Base-by-base conservation (phyloP, 1,140 invertebrate species). In the Eumeta japonica region DNA sequence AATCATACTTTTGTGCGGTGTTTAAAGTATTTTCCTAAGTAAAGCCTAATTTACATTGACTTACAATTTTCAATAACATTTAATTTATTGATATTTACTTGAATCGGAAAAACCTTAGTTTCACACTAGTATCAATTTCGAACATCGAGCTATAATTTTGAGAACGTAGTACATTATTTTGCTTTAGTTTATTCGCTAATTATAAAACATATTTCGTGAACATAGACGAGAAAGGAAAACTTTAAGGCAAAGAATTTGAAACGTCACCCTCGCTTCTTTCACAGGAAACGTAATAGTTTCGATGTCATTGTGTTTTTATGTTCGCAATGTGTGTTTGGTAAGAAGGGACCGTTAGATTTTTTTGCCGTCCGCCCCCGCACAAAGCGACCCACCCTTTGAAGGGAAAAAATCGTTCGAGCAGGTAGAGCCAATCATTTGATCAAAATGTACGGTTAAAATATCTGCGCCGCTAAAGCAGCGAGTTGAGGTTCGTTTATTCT, bases 361-460 rank as follows among this genome's bases (percentile, higher is more conserved):
- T 73, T 67, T 24, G 20, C 20, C n/a, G 5, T 24, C 48, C 41
- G 42, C 43, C 37, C 39, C 37, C 39, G 46, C 42, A 40, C 55
- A 50, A 60, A 64, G 61, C 65, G 57, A 54, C 55, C 43, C 56
- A 70, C 65, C 68, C 65, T 73, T 68, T 72, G 14, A 28, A 50
- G 29, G 39, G 50, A 51, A 68, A 73, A 65, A 70, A 71, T 57
- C 38, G 19, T 39, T 60, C 59, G 52, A 32, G 52, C 65, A 70
- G 65, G 68, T 70, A 70, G 47, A 66, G 55, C 55, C 54, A 67
- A 67, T 59, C 58, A 52, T 38, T 52, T 51, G 55, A 64, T 67
- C 51, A 43, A 54, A 43, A 42, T 41, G 51, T 43, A 36, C 56
- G 58, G 65, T 67, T 58, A 56, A n/a, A n/a, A n/a, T n/a, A n/a